phyloP scores from a whole-genome alignment of 92 coral and sea anemone genomes.

The Bergia sp. region DNA sequence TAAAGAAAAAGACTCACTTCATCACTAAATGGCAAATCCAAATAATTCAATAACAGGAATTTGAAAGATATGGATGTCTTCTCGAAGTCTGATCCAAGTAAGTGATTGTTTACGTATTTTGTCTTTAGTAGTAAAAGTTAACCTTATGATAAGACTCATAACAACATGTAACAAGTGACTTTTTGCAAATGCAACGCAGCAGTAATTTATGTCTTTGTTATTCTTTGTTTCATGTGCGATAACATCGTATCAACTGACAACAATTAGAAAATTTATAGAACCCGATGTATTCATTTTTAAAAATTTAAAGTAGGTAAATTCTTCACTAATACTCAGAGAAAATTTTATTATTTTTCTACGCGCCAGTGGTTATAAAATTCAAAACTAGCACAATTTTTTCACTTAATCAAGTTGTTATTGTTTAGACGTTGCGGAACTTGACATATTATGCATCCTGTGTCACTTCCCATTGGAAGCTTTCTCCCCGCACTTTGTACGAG shows the following conservation, averaged over 20 bases:
- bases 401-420: not conserved
- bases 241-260: not conserved
- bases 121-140: not conserved
- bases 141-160: not conserved
- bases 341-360: not conserved
- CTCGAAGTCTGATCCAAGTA: constrained; percentile 97
- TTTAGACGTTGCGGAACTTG: not conserved
- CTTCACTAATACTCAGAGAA: not conserved
- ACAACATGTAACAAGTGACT: not conserved
- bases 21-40: too few relatives aligned
- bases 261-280: too few relatives aligned
- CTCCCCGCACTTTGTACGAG: not conserved
- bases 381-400: too few relatives aligned
- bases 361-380: not conserved
- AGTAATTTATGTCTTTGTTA: too few relatives aligned
- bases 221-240: not conserved
- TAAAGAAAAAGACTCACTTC: too few relatives aligned
- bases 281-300: not conserved
- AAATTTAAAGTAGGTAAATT: not conserved
- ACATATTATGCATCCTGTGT: not conserved
- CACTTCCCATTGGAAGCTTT: too few relatives aligned
- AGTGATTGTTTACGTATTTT: constrained; percentile 27
- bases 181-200: not conserved
- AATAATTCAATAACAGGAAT: constrained; percentile 50
- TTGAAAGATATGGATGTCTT: constrained; percentile 94